Conservation (phyloP, 1,140 invertebrate genomes). For the Campoletis sonorensis region DNA sequence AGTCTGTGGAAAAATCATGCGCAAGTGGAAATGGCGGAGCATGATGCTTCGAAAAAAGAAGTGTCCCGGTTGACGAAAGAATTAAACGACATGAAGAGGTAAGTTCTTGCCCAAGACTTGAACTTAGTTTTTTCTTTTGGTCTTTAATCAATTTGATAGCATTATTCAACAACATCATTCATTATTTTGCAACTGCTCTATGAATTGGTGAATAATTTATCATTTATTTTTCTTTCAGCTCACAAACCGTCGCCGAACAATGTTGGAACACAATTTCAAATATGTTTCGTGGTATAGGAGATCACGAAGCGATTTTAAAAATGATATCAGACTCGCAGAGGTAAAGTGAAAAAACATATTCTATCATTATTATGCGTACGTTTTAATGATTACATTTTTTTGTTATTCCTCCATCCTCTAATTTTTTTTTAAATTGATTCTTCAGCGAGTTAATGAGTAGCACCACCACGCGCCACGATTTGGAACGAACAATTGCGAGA, state of each 20-base stretch:
- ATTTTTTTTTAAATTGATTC: background rate
- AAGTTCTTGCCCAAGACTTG: no score
- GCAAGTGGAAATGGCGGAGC: background rate
- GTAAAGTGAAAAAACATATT: background rate
- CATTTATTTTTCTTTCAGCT: background rate
- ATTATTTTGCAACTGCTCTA: background rate
- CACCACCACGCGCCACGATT: background rate
- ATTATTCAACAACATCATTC: background rate
- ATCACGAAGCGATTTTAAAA: constrained; percentile 7
- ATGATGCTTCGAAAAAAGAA: background rate
- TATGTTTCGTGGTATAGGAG: constrained; percentile 22
- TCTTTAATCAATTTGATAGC: no score
- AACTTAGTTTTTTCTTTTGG: no score
- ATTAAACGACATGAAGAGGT: background rate
- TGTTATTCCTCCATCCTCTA: background rate
- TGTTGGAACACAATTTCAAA: constrained; percentile 12
- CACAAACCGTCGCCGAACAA: background rate
- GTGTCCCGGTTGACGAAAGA: constrained; percentile 1
- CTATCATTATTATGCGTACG: no score
- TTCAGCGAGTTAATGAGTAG: constrained; percentile 10
- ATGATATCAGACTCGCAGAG: constrained; percentile 11
- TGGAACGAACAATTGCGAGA: constrained; percentile 8
- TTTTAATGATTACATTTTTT: no score
- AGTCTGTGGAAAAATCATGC: constrained; percentile 11
- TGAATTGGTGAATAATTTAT: background rate